phyloP scores from a whole-genome alignment of 2,888 invertebrate species.

The Erebia aethiops region DNA sequence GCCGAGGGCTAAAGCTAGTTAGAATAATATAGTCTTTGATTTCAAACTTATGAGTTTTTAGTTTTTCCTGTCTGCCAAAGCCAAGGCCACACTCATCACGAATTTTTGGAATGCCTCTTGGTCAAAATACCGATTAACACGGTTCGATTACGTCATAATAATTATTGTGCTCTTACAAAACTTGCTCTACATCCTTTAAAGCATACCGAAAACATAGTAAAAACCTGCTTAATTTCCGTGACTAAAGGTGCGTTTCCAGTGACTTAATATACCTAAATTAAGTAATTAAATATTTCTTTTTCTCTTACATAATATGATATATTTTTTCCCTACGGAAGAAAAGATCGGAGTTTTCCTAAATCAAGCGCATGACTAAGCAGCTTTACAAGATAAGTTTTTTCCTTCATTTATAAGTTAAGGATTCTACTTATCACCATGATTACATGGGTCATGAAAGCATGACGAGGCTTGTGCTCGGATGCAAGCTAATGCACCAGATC shows the following conservation, averaged over 20 bases:
- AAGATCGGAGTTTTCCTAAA: too few relatives aligned
- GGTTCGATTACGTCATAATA: background rate
- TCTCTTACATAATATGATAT: too few relatives aligned
- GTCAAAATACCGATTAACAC: background rate
- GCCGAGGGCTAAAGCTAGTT: too few relatives aligned
- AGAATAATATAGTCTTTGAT: background rate
- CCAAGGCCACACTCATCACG: background rate
- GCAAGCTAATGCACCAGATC: too few relatives aligned
- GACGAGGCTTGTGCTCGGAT: too few relatives aligned
- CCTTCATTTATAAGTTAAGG: too few relatives aligned
- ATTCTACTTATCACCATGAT: too few relatives aligned
- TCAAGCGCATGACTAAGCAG: too few relatives aligned
- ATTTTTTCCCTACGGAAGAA: too few relatives aligned
- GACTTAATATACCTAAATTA: background rate
- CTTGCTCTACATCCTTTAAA: slow-evolving; percentile 1
- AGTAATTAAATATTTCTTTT: too few relatives aligned
- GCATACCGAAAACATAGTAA: slow-evolving; percentile 3
- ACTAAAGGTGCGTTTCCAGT: background rate
- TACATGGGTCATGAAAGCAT: too few relatives aligned
- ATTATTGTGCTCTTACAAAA: background rate
- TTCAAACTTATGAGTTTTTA: background rate
- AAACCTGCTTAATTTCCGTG: slow-evolving; percentile 29
- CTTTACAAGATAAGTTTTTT: too few relatives aligned
- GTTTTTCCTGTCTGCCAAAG: background rate
- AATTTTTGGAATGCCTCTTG: background rate